Evolutionary conservation across 2,888 invertebrate species (phyloP).

Genomic region (Melanargia galathea): DNA sequence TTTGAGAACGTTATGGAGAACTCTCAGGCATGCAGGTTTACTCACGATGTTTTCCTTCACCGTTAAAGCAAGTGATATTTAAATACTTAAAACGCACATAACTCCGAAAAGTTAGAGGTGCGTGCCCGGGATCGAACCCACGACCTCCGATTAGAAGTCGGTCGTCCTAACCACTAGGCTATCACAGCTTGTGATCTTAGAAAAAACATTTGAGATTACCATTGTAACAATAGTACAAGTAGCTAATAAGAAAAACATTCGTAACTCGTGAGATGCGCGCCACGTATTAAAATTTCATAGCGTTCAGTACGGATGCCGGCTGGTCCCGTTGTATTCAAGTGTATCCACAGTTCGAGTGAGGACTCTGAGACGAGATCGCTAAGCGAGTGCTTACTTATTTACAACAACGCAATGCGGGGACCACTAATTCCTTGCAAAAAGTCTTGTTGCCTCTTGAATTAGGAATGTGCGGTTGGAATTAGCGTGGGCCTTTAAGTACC

Average conservation of each 20-base stretch:
- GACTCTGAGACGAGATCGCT: constrained; percentile 28
- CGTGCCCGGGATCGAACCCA: too few species aligned
- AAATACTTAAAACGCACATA: too few species aligned
- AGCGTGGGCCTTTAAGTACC: not conserved
- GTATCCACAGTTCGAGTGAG: constrained; percentile 16
- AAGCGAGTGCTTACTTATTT: constrained; percentile 37
- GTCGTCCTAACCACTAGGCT: too few species aligned
- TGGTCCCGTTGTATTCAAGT: constrained; percentile 24
- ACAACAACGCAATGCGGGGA: constrained; percentile 37
- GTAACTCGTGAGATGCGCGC: constrained; percentile 10
- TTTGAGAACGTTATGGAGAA: too few species aligned
- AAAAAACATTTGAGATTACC: too few species aligned
- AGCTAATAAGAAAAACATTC: constrained; percentile 17
- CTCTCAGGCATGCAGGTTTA: too few species aligned
- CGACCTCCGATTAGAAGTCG: too few species aligned
- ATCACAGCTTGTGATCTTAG: too few species aligned
- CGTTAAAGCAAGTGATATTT: too few species aligned
- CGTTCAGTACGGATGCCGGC: constrained; percentile 13
- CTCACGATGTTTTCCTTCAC: too few species aligned
- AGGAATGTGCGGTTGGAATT: constrained; percentile 10
- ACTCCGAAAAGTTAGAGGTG: too few species aligned
- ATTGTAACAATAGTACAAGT: not conserved
- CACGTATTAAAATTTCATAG: constrained; percentile 26
- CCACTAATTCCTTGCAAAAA: constrained; percentile 32
- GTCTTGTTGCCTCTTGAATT: constrained; percentile 23